Percentiles rank a stretch among this genome's conserved stretches.
These are phyloP conservation scores for Nothocercus nigrocapillus DNA, from an alignment of 2,113 vertebrate genomes.

Conservation along the genomic window DNA sequence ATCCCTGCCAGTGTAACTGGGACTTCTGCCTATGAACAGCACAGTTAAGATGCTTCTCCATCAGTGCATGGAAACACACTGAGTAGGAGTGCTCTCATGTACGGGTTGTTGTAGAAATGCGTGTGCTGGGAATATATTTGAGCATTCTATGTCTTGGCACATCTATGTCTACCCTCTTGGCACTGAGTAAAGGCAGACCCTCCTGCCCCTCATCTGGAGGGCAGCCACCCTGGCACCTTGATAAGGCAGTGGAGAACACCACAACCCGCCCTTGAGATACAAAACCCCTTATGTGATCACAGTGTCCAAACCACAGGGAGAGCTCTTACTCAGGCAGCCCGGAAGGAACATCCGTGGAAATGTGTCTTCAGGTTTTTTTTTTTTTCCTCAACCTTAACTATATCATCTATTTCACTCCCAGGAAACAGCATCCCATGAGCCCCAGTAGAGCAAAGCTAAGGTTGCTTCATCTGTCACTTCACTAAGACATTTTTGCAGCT, in stretches of 20 bases:
- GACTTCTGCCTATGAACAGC: not conserved
- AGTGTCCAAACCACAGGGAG: not conserved
- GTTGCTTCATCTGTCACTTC: not conserved
- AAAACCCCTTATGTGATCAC: not conserved
- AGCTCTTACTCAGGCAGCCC: not conserved
- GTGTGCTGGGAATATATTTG: not conserved
- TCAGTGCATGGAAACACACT: not conserved
- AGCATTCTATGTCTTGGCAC: not conserved
- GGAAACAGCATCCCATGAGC: not conserved
- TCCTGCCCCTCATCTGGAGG: too few relatives aligned
- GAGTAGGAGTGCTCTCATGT: not conserved
- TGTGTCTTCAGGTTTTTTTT: not conserved
- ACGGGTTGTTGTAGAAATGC: fast-evolving
- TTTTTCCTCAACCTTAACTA: not conserved
- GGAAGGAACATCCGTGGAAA: not conserved
- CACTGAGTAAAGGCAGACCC: not conserved
- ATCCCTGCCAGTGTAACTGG: not conserved
- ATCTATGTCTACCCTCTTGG: not conserved
- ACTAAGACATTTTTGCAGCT: not conserved
- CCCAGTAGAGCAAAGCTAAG: not conserved
- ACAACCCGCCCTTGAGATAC: not conserved
- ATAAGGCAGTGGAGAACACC: too few relatives aligned
- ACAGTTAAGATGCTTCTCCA: too few relatives aligned
- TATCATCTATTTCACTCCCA: not conserved
- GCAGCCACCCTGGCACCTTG: not conserved